Base-by-base conservation (phyloP, 2,113 vertebrate genomes). In the Strigops habroptila region DNA sequence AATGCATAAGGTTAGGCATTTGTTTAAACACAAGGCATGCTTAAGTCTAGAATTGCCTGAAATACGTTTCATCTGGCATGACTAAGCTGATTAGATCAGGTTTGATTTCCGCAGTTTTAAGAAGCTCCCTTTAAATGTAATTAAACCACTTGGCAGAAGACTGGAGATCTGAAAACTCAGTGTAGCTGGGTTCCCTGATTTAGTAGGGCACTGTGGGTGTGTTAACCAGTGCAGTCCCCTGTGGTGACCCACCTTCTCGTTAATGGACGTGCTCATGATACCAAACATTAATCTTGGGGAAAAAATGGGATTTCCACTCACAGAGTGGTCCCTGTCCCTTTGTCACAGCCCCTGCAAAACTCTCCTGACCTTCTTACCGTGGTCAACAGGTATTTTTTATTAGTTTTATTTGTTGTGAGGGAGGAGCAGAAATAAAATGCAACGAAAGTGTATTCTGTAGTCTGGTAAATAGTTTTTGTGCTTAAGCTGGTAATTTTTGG, bases 51-150 rank as follows among this genome's bases (percentile, higher is more conserved):
- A 87, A 55, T 10, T 59, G 64, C 81, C 59, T 93, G 46, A 37
- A 93, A 30, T 22, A 69, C 49, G 68, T 91, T 86, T 88, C 65
- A 82, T 94, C 86, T 90, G 93, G 39, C 68, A 78, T 25, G n/a
- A 12, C 21, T 80, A 64, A 95, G 91, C 43, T 41, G 86, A 88
- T 95, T 67, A 94, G 77, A 59, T 37, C 87, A 31, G 79, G 28
- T 28, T n/a, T 76, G 91, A 49, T 68, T 90, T 90, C 84, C 81
- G 71, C 11, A 3, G 83, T 43, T 19, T 22, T 12, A 25, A 81
- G 82, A 77, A 75, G 62, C 79, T 88, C 59, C 22, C 80, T 88
- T 90, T 52, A 79, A 80, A 70, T 30, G 60, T 52, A 71, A n/a
- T 83, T 78, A 41, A 80, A 27, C 18, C 25, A n/a, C 46, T 43